Evolutionary conservation across 2,797 vertebrate genomes (phyloP).

Genomic region (Clamator glandarius): DNA sequence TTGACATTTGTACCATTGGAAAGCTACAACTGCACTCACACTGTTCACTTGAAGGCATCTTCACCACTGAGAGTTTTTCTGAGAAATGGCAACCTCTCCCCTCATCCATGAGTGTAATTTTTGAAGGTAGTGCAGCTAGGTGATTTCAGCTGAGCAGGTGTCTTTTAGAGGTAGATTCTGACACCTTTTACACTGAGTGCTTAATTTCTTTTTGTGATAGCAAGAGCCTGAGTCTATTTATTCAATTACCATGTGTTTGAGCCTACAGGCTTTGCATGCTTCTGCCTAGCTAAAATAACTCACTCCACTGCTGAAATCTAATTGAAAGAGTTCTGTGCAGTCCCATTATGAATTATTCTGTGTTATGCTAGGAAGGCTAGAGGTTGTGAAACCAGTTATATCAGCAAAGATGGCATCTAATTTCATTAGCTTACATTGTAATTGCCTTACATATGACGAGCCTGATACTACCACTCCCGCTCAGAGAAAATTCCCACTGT

Average conservation of each 20-base stretch:
- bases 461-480: neutral
- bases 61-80: neutral
- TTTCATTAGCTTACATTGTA: constrained; percentile 61
- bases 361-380: constrained; percentile 65
- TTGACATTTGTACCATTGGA: neutral
- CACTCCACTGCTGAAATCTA: constrained; percentile 60
- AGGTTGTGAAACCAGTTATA: constrained; percentile 66
- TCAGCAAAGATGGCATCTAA: constrained; percentile 63
- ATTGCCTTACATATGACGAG: constrained; percentile 39
- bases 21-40: neutral
- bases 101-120: neutral
- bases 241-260: constrained; percentile 52
- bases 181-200: constrained; percentile 31
- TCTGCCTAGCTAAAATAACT: constrained; percentile 70
- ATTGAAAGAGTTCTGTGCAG: constrained; percentile 71
- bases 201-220: constrained; percentile 54
- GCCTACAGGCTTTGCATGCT: constrained; percentile 57
- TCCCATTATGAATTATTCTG: constrained; percentile 75
- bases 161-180: constrained; percentile 9
- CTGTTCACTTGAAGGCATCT: constrained; percentile 3
- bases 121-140: constrained; percentile 24
- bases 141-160: constrained; percentile 8
- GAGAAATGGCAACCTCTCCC: constrained; percentile 7
- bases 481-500: neutral
- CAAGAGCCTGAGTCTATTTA: constrained; percentile 48